Evolutionary conservation across 2,797 vertebrate species (phyloP).

Genomic region (Salarias fasciatus): DNA sequence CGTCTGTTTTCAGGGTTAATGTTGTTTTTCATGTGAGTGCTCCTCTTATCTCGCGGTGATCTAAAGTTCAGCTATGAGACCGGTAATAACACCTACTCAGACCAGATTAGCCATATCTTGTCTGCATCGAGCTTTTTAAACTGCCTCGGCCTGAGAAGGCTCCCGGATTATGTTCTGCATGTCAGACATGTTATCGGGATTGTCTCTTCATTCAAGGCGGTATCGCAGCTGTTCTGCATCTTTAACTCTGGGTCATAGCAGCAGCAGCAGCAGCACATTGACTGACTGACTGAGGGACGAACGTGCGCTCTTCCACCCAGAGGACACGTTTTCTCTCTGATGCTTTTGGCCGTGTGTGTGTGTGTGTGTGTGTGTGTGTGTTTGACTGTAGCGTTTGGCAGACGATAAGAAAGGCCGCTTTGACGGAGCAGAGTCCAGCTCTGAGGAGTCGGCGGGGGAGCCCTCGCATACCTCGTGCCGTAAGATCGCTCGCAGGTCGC

Average conservation of each 20-base stretch:
- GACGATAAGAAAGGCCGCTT: slow-evolving; percentile 65
- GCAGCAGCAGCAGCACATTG: slow-evolving; percentile 23
- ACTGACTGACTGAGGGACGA: slow-evolving; percentile 13
- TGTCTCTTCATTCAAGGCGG: neutral
- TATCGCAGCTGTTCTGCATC: slow-evolving; percentile 7
- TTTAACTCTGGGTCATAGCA: slow-evolving; percentile 26
- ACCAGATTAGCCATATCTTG: slow-evolving; percentile 44
- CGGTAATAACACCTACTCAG: slow-evolving; percentile 25
- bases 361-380: slow-evolving; percentile 8
- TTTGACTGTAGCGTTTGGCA: slow-evolving; percentile 62
- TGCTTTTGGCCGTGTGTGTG: slow-evolving; percentile 66
- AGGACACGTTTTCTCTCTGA: slow-evolving; percentile 50
- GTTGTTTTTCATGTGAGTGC: slow-evolving; percentile 17
- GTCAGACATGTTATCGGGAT: neutral
- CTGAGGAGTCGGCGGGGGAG: slow-evolving; percentile 30
- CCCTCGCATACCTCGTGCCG: slow-evolving; percentile 51
- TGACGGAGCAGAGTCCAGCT: slow-evolving; percentile 56
- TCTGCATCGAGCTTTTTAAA: slow-evolving; percentile 1
- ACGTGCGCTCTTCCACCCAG: slow-evolving; percentile 43
- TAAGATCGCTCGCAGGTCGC: slow-evolving; percentile 31
- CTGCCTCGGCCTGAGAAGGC: slow-evolving; percentile 1
- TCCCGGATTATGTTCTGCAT: neutral
- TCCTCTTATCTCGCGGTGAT: slow-evolving; percentile 19
- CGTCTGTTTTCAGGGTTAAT: neutral
- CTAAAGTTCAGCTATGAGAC: slow-evolving; percentile 44